These are phyloP conservation scores for Drosophila flavopinicola DNA, from an alignment of 2,888 invertebrate species.

Conservation along the genomic window DNA sequence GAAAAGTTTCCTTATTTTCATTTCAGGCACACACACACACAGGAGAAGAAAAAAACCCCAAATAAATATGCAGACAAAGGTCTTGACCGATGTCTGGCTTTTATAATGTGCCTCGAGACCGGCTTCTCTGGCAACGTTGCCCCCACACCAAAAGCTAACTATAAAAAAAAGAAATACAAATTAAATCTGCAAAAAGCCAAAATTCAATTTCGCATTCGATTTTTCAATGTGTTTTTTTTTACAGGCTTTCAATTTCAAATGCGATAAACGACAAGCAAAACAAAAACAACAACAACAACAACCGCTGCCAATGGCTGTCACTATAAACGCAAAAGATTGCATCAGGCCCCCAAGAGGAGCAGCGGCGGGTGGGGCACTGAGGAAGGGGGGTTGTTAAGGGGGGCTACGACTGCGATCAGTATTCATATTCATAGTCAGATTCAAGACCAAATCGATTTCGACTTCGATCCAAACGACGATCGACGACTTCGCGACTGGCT, in stretches of 20 bases:
- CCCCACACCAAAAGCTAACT: conserved; percentile 10
- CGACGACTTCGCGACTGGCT: conserved; percentile 39
- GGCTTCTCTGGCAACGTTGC: not conserved
- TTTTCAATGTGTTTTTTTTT: conserved; percentile 64
- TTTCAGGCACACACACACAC: too few species aligned
- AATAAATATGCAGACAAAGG: conserved; percentile 50
- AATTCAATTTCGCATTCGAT: conserved; percentile 64
- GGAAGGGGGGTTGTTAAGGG: too few species aligned
- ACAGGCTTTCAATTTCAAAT: conserved; percentile 72
- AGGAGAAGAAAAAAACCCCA: not conserved
- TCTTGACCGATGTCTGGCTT: conserved; percentile 47
- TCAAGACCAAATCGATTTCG: conserved; percentile 77
- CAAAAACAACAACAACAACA: conserved; percentile 28
- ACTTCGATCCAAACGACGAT: conserved; percentile 43
- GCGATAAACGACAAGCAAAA: conserved; percentile 62
- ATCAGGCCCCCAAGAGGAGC: conserved; percentile 45
- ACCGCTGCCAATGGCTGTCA: conserved; percentile 51
- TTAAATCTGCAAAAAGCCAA: conserved; percentile 50
- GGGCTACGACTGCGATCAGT: conserved; percentile 21
- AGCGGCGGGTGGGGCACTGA: not conserved
- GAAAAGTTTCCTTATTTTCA: too few species aligned
- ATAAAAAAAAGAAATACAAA: conserved; percentile 44
- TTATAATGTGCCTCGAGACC: conserved; percentile 5
- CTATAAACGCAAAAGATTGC: conserved; percentile 62
- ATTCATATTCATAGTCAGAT: conserved; percentile 48